phyloP scores from a whole-genome alignment of 2,888 invertebrate species.

The Lydus trimaculatus region DNA sequence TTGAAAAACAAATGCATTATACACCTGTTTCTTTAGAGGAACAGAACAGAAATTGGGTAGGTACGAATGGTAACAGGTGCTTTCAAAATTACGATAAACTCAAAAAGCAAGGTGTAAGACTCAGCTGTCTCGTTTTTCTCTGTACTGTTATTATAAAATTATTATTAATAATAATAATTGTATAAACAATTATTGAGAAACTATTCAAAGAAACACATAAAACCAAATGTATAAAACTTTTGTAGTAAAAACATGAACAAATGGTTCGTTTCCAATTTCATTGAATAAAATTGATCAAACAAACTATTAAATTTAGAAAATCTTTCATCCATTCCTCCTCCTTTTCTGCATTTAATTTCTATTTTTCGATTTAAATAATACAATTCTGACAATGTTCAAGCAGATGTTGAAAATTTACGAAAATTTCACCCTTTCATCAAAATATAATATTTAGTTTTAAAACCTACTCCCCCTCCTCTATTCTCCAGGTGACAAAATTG shows the following conservation, averaged over 20 bases:
- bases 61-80: conserved; percentile 24
- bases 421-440: background rate
- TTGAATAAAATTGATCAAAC: background rate
- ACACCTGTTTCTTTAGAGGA: conserved; percentile 21
- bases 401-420: background rate
- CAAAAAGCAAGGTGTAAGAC: conserved; percentile 21
- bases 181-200: background rate
- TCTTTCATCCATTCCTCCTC: no score
- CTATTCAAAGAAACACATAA: background rate
- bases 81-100: conserved; percentile 15
- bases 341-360: background rate
- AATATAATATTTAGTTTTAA: background rate
- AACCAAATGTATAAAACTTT: background rate
- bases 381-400: background rate
- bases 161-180: background rate
- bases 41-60: conserved; percentile 15
- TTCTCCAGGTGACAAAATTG: conserved; percentile 26
- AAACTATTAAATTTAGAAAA: background rate
- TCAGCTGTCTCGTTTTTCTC: conserved; percentile 21
- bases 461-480: background rate
- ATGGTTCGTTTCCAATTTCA: background rate
- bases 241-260: background rate
- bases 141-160: background rate
- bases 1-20: conserved; percentile 6
- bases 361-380: background rate